Percentiles rank a stretch among this genome's conserved stretches.
Evolutionary conservation across 2,113 vertebrate genomes (phyloP).

Genomic region (Pelusios castaneus): DNA sequence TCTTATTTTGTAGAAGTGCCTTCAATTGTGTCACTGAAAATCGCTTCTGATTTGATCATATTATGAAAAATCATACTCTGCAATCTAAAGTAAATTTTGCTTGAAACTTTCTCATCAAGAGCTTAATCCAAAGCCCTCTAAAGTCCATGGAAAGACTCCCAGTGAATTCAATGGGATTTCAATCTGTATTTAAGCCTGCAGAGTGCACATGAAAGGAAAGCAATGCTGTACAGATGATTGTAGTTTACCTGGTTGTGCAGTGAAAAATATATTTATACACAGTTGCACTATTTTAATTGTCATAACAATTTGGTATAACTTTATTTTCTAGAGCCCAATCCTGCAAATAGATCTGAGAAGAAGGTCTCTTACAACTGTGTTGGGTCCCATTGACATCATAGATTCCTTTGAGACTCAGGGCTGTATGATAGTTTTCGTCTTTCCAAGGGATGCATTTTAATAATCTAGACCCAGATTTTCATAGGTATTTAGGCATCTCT

Average conservation of each 20-base stretch:
- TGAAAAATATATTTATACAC: constrained; percentile 43
- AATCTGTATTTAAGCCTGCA: background rate
- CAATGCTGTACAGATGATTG: constrained; percentile 11
- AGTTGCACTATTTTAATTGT: constrained; percentile 36
- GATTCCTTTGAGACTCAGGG: background rate
- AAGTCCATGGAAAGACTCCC: constrained; percentile 27
- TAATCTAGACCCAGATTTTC: background rate
- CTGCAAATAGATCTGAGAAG: background rate
- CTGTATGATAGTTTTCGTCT: background rate
- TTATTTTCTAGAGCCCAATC: constrained; percentile 36
- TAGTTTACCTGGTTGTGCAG: background rate
- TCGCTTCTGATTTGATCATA: background rate
- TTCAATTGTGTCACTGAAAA: background rate
- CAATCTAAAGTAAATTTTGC: constrained; percentile 7
- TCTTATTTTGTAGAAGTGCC: background rate
- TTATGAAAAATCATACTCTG: constrained; percentile 18
- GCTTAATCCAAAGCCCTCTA: constrained; percentile 45
- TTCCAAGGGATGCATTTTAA: background rate
- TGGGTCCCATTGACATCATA: background rate
- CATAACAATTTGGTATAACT: constrained; percentile 44
- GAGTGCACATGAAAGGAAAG: constrained; percentile 23
- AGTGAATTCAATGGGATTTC: constrained; percentile 14
- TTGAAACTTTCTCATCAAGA: constrained; percentile 16
- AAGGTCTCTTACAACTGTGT: background rate
- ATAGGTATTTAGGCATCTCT: background rate